phyloP scores from a whole-genome alignment of 1,140 invertebrate species.

The Drosophila novamexicana region DNA sequence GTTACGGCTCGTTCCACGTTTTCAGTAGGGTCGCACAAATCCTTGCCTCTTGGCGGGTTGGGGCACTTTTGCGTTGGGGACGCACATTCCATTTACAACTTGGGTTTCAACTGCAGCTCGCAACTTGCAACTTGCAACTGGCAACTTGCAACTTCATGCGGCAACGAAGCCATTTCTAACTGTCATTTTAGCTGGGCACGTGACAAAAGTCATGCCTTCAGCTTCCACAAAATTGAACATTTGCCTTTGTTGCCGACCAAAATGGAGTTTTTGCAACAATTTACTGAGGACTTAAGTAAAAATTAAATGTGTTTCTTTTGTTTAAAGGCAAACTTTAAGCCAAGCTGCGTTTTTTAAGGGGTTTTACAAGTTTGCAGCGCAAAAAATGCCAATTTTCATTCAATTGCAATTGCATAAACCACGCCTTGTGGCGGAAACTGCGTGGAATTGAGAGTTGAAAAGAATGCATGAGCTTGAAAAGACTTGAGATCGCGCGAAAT shows the following conservation, averaged over 20 bases:
- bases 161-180: not conserved
- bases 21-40: slow-evolving; percentile 47
- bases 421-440: too few relatives aligned
- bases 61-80: slow-evolving; percentile 7
- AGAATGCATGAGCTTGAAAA: too few relatives aligned
- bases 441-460: too few relatives aligned
- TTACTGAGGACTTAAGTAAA: slow-evolving; percentile 13
- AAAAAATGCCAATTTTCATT: too few relatives aligned
- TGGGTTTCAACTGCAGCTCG: not conserved
- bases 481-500: too few relatives aligned
- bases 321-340: not conserved
- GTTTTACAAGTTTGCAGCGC: too few relatives aligned
- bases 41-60: slow-evolving; percentile 9
- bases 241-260: slow-evolving; percentile 7
- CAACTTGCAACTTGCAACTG: slow-evolving; percentile 6
- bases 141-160: not conserved
- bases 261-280: slow-evolving; percentile 27
- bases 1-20: slow-evolving; percentile 13
- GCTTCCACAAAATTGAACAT: slow-evolving; percentile 8
- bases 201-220: slow-evolving; percentile 21
- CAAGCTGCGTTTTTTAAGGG: too few relatives aligned
- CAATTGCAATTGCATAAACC: too few relatives aligned
- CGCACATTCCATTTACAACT: slow-evolving; percentile 26
- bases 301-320: not conserved
- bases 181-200: slow-evolving; percentile 30